phyloP scores from a whole-genome alignment of 92 coral and sea anemone species.

The Muricea muricata region DNA sequence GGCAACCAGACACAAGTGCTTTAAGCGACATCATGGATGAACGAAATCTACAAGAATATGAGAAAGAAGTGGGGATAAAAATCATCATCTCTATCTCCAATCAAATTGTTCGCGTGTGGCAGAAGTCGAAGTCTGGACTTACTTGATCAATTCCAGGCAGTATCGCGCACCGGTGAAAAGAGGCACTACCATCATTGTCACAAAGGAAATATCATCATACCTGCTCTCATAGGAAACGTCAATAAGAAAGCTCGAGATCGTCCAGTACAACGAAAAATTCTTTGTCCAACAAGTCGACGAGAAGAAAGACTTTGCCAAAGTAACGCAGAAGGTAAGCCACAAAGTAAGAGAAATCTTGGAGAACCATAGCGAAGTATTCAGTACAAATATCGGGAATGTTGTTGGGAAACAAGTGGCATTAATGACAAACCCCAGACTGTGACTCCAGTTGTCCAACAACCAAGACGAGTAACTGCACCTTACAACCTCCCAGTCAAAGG shows the following conservation, averaged over 20 bases:
- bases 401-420: neutral
- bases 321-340: neutral
- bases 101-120: no score
- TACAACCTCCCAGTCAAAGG: neutral
- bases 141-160: no score
- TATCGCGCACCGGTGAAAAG: constrained; percentile 24
- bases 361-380: constrained; percentile 4
- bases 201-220: constrained; percentile 28
- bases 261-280: constrained; percentile 33
- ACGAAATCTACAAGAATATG: constrained; percentile 20
- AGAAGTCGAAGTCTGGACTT: no score
- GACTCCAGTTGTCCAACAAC: neutral
- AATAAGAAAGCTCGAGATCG: constrained; percentile 23
- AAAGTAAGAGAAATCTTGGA: neutral
- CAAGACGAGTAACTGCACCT: neutral
- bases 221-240: constrained; percentile 30
- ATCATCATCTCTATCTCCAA: constrained; percentile 22
- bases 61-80: constrained; percentile 15
- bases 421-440: neutral
- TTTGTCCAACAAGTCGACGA: constrained; percentile 25
- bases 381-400: constrained; percentile 8
- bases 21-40: constrained; percentile 29
- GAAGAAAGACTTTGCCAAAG: neutral
- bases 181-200: constrained; percentile 24
- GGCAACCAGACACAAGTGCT: constrained; percentile 30